Evolutionary conservation across 1,140 invertebrate genomes (phyloP), one percentile per base, ranked within the genome.

Genomic region (Ladona fulva): DNA sequence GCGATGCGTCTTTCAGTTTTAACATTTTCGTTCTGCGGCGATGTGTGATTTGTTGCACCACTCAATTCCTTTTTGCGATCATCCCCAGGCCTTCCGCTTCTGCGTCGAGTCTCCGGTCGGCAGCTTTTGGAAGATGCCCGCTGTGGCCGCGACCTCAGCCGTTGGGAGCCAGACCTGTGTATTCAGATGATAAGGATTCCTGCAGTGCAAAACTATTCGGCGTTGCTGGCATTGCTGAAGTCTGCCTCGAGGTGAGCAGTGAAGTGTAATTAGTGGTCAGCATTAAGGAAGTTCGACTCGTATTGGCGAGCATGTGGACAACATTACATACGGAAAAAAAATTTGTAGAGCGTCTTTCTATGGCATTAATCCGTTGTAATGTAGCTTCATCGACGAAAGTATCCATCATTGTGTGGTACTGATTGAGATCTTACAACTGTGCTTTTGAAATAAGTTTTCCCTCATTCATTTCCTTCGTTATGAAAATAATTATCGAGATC

Each of bases 201-300:
- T 0, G 82, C 83, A 44, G 82, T 85, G 16, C 81, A 86, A 25
- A 86, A 84, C 75, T 85, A 87, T 77, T 79, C 84, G 0, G 85
- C 86, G 6, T 80, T 88, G 24, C 83, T 84, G 76, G 84, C 83
- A 78, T 84, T 86, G 73, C 79, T 87, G 25, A 83, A 83, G 74
- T 81, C 80, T 74, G 83, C 82, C 12, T 74, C 78, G 52, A 79
- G 78, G 79, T 81, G 16, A 19, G 19, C 59, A 82, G 83, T 77
- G 82, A 83, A 73, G 88, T 87, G 87, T 83, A 87, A 81, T 78
- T 85, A 74, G 87, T 86, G 42, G 89, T 78, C 79, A 89, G 74
- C 83, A 85, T 59, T 80, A 81, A 37, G 84, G 85, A 66, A 87
- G 87, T 0, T 81, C 87, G 37, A 83, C 85, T n/a, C 81, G 84